Base-by-base conservation (phyloP, 2,888 invertebrate species). In the Lysandra coridon region DNA sequence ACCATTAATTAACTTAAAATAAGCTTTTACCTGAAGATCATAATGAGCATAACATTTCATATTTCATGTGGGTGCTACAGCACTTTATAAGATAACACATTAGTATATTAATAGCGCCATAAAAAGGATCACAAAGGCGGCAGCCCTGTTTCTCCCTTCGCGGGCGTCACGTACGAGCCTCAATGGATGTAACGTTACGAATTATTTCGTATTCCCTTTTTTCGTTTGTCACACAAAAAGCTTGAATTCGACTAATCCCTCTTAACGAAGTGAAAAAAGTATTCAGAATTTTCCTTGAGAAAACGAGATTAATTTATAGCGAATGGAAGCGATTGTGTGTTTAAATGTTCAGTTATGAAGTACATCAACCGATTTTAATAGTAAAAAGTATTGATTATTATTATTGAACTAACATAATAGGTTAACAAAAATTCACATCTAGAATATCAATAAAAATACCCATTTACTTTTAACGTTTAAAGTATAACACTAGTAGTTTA, bases 131-230 rank as follows among this genome's bases (percentile, higher is more conserved):
- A 53, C 10, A 76, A 76, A 74, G 74, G 76, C n/a, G 79, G 60
- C 57, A 40, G 7, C 2, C 73, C 62, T 78, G 60, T 17, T 60
- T 73, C 12, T 78, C n/a, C 73, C 78, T 73, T 79, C 64, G 80
- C 83, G 82, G 84, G 84, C 84, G 85, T 86, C 87, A 87, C 87
- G 87, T 87, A 85, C 86, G 69, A 81, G 84, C 84, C 83, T 85
- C 88, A 85, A 85, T 87, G 86, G 85, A 85, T 88, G 86, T 89
- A 88, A 90, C 86, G 87, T 86, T 84, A 82, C 84, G 83, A 87
- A 87, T 88, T 86, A 87, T 88, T 87, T 84, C 84, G 84, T 85
- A 84, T 86, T 85, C 84, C 84, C 84, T 86, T 76, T 85, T 84
- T 83, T 82, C 83, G 83, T 82, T 84, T 80, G 81, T 80, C 81